phyloP scores from a whole-genome alignment of 1,140 invertebrate species.

The Melipona quadrifasciata region DNA sequence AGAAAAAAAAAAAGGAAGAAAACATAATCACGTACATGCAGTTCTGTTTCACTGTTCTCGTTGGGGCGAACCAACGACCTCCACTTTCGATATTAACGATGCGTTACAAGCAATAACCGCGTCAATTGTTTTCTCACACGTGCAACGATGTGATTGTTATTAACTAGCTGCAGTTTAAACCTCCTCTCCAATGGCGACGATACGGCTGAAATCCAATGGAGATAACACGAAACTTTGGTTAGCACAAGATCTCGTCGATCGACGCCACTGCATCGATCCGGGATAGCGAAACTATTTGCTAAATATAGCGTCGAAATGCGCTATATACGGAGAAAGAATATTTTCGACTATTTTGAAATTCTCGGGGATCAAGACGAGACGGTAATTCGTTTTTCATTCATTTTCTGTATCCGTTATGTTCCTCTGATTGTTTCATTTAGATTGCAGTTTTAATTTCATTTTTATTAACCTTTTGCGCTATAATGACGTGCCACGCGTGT shows the following conservation, averaged over 20 bases:
- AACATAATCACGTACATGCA: neutral
- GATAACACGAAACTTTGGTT: neutral
- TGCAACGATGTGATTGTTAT: slow-evolving; percentile 9
- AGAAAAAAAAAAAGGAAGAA: neutral
- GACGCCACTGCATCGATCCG: slow-evolving; percentile 7
- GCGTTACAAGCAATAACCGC: neutral
- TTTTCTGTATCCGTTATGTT: neutral
- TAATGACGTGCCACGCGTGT: too few relatives aligned
- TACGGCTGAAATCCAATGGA: neutral
- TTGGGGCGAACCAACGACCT: neutral
- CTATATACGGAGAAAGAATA: neutral
- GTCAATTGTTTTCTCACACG: slow-evolving; percentile 17
- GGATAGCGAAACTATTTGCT: neutral
- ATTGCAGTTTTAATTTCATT: neutral
- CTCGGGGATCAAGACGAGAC: too few relatives aligned
- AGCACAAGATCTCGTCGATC: neutral
- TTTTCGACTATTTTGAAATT: neutral
- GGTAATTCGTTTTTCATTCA: neutral
- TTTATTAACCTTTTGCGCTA: too few relatives aligned
- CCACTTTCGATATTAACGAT: neutral
- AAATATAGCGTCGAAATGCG: slow-evolving; percentile 11
- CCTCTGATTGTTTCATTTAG: neutral
- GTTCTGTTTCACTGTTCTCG: neutral
- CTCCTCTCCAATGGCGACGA: neutral
- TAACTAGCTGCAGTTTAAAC: slow-evolving; percentile 1